Conservation (phyloP, 37 sponge, comb jelly and placozoan species). For the Spongilla lacustris region DNA sequence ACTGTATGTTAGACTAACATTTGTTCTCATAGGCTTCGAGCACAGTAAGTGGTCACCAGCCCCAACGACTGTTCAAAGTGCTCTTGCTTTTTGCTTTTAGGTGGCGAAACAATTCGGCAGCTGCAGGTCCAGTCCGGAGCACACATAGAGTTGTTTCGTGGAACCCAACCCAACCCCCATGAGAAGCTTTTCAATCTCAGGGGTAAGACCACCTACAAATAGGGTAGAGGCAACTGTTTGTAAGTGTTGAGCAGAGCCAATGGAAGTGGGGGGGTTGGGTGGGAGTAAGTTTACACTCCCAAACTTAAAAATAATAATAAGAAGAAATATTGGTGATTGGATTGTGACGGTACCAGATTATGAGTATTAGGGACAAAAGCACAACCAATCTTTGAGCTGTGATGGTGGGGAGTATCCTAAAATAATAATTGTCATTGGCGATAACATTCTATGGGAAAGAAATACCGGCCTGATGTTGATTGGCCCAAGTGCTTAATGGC, state of each 20-base stretch:
- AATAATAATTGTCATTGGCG: no score
- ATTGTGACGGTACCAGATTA: no score
- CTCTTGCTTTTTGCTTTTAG: constrained; percentile 37
- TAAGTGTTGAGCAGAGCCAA: background rate
- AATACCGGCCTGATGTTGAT: no score
- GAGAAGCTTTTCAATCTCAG: constrained; percentile 92
- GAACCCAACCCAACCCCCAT: constrained; percentile 68
- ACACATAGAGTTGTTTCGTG: constrained; percentile 91
- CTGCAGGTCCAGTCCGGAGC: constrained; percentile 91
- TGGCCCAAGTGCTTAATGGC: no score
- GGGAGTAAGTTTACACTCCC: background rate
- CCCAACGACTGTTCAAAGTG: background rate
- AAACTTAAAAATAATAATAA: no score
- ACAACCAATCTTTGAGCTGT: no score
- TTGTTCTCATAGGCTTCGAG: background rate
- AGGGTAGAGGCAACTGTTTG: background rate
- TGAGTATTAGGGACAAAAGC: no score
- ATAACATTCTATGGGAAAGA: no score
- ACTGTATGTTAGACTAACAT: background rate
- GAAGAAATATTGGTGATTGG: no score
- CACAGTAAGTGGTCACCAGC: background rate
- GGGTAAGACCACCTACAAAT: constrained; percentile 36
- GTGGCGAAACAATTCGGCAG: constrained; percentile 96
- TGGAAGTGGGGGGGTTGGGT: background rate
- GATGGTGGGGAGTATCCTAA: no score